These are phyloP conservation scores for Irena cyanogastra DNA, from an alignment of 2,113 vertebrate genomes.

Conservation along the genomic window DNA sequence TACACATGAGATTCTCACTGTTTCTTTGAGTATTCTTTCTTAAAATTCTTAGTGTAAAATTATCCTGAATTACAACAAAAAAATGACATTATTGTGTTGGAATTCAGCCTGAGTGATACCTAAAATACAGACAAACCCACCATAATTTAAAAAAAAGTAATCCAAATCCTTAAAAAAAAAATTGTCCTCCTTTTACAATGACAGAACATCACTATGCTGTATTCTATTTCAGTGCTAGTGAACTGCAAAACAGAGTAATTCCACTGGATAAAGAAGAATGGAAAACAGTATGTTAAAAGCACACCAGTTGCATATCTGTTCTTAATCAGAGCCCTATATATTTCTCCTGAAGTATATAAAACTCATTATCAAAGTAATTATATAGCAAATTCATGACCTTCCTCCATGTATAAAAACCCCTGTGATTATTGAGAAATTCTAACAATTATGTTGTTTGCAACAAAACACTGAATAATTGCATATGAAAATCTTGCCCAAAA, in stretches of 20 bases:
- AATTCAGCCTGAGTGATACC: not conserved
- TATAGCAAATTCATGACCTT: not conserved
- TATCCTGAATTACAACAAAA: not conserved
- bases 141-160: not conserved
- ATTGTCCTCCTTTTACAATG: not conserved
- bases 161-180: not conserved
- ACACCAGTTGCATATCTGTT: not conserved
- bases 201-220: not conserved
- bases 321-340: not conserved
- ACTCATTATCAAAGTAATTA: not conserved
- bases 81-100: not conserved
- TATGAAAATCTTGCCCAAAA: not conserved
- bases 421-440: not conserved
- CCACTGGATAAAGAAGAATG: not conserved
- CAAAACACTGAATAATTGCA: not conserved
- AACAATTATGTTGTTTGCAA: not conserved
- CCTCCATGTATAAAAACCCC: not conserved
- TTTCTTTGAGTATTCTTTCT: not conserved
- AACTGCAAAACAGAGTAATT: not conserved
- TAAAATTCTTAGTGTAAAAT: not conserved
- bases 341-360: not conserved
- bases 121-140: not conserved
- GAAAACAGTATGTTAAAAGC: not conserved
- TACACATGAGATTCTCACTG: not conserved
- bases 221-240: not conserved